phyloP scores from a whole-genome alignment of 2,797 vertebrate genomes.

The Myotis myotis region DNA sequence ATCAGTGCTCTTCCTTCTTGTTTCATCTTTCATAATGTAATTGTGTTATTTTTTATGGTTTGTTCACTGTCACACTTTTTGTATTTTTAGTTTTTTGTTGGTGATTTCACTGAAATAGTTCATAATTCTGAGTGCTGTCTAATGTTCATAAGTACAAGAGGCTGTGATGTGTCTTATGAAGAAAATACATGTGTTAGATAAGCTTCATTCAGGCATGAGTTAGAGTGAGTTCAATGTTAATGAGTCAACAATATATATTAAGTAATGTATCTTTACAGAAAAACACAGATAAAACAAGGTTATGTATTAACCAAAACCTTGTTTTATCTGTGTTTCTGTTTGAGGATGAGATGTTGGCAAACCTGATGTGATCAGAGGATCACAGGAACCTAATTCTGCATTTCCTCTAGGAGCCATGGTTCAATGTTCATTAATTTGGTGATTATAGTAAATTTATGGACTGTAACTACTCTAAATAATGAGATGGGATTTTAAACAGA shows the following conservation, averaged over 20 bases:
- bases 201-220: too few relatives aligned
- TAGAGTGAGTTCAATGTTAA: too few relatives aligned
- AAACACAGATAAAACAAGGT: too few relatives aligned
- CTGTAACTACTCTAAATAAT: not conserved
- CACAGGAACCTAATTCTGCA: not conserved
- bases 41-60: not conserved
- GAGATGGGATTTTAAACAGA: not conserved
- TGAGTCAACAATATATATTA: too few relatives aligned
- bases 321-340: not conserved
- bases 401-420: not conserved
- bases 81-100: not conserved
- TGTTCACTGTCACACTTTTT: not conserved
- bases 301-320: not conserved
- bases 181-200: too few relatives aligned
- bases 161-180: not conserved
- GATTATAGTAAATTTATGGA: not conserved
- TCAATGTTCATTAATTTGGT: not conserved
- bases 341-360: not conserved
- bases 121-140: not conserved
- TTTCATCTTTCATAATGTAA: not conserved
- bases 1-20: too few relatives aligned
- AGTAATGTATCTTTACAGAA: too few relatives aligned
- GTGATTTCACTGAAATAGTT: not conserved
- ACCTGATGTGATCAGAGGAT: not conserved
- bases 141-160: not conserved